Evolutionary conservation across 2,797 vertebrate species (phyloP), one percentile per base, ranked within the genome.

Genomic region (Apogon talboti): DNA sequence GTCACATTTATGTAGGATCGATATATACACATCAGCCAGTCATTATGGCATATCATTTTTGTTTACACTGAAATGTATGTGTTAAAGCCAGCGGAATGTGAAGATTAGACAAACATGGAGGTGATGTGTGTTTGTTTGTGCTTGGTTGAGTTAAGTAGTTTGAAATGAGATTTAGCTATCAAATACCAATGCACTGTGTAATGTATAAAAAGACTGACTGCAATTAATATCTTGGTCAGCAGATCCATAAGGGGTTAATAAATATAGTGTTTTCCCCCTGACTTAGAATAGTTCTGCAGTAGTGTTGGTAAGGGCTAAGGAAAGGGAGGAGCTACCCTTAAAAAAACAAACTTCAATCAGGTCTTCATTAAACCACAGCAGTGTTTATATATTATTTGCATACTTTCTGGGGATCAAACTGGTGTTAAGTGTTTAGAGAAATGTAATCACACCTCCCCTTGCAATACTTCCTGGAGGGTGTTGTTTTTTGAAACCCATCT

Each of bases 401-500:
- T 11, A 2, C 16, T 15, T 35, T 54, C 55, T 38, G 2, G 2
- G 4, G 10, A 51, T 15, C 18, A 56, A 35, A 46, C 13, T 4
- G 13, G 7, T 7, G 1, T 4, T 24, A 38, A 35, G 8, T 42
- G 11, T 19, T 56, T 7, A 24, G 15, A 7, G 59, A 60, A 14
- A 42, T 41, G 15, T 45, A 7, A 41, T 13, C 24, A 19, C 24
- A 11, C 45, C 57, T 37, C 18, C 12, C 0, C 10, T 62, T 74
- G 57, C 69, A 6, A 47, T 76, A 37, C 38, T 35, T 52, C n/a
- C 33, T 65, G 30, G 14, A 47, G 11, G 53, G 44, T 30, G 18
- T n/a, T 66, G 44, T 44, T 58, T 58, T 53, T 16, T 45, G 10
- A 30, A 50, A 37, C 15, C 7, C 15, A 11, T 62, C 48, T 41